Base-by-base conservation (phyloP, 2,113 vertebrate species). In the Notothenia coriiceps region DNA sequence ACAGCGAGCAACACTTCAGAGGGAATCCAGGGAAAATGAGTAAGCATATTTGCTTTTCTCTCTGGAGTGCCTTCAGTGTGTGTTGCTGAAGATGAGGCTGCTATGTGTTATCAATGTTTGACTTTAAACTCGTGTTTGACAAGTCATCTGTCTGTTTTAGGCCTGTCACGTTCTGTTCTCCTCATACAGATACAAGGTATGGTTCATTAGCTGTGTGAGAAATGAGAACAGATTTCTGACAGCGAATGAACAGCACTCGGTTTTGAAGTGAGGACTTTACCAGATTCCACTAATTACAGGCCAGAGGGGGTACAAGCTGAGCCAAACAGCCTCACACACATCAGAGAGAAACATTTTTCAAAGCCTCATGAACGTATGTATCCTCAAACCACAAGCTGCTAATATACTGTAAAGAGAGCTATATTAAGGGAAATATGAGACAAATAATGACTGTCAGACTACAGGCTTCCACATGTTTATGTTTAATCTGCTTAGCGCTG, bases 221-320 rank as follows among this genome's bases (percentile, higher is more conserved):
- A 77, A 77, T 12, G 63, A n/a, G 64, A 75, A 20, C 50, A 13
- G 47, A 67, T 80, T 76, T 85, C 80, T 79, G 71, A 25, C n/a
- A 77, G 75, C 5, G 10, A 76, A 65, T 10, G 57, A 69, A 52
- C 51, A 63, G 29, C 44, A 14, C 15, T 29, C 63, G 35, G 76
- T 84, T 85, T 68, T 78, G 68, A 59, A 80, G 79, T 69, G 66
- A 76, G 61, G 68, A 49, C 15, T 80, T 55, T 70, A 50, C 82
- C 83, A 87, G 80, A 89, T 84, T 74, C 25, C 57, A 3, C 73
- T 92, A 91, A 92, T 92, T 92, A 92, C 78, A 91, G 88, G 76
- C 86, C 84, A 80, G 76, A 84, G 87, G 86, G 88, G 83, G 80
- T 83, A 86, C 57, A 68, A 82, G 79, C 74, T 70, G 49, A 74